These are phyloP conservation scores for Oryzias dopingdopingensis DNA, from an alignment of 2,797 vertebrate genomes.

Conservation along the genomic window DNA sequence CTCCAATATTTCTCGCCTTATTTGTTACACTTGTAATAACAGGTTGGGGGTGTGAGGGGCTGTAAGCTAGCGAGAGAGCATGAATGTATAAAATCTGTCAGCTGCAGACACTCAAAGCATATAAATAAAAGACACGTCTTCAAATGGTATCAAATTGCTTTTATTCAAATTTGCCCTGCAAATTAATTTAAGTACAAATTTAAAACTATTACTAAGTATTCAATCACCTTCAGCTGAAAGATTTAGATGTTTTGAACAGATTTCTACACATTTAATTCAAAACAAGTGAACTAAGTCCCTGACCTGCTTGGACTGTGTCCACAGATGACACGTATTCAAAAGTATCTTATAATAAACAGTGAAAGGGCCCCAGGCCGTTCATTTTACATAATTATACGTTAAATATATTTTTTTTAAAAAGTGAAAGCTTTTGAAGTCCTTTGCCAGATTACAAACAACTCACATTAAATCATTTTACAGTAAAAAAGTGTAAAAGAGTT, in stretches of 20 bases:
- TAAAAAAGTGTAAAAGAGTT: no score
- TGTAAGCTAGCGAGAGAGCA: no score
- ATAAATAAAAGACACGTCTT: conserved; percentile 39
- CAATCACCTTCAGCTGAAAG: conserved; percentile 53
- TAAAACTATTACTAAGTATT: conserved; percentile 47
- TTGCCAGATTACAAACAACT: background rate
- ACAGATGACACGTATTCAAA: conserved; percentile 32
- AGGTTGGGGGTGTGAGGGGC: no score
- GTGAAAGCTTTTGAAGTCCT: conserved; percentile 21
- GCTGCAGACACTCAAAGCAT: background rate
- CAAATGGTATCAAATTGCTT: conserved; percentile 66
- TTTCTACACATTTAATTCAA: conserved; percentile 23
- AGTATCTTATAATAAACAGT: conserved; percentile 14
- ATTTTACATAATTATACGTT: conserved; percentile 50
- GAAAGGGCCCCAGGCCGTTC: conserved; percentile 72
- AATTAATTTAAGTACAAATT: conserved; percentile 65
- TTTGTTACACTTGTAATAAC: no score
- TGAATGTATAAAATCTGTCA: background rate
- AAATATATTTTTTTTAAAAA: conserved; percentile 48
- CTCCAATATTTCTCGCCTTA: no score
- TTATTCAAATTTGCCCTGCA: conserved; percentile 83
- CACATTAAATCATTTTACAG: background rate
- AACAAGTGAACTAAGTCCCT: conserved; percentile 61
- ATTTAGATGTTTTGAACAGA: conserved; percentile 21
- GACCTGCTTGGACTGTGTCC: conserved; percentile 71